phyloP scores from a whole-genome alignment of 2,797 vertebrate genomes.

The Poliocrania exsul region DNA sequence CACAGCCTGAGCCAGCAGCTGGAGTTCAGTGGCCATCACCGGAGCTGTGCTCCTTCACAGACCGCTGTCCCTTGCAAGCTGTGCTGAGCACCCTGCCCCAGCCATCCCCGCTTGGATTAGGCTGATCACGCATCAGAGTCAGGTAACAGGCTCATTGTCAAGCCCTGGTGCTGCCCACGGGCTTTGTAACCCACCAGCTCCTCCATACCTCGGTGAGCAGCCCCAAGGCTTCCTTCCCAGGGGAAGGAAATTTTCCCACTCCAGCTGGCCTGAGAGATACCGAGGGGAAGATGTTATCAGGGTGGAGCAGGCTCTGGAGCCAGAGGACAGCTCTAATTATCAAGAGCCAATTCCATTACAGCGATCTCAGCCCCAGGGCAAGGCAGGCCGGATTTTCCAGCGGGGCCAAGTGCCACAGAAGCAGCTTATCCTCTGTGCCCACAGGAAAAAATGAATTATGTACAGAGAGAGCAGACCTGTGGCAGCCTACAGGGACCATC shows the following conservation, averaged over 20 bases:
- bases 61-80: accelerated
- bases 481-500: not conserved
- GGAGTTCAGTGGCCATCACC: accelerated
- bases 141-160: accelerated
- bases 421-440: not conserved
- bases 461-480: not conserved
- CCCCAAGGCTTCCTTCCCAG: not conserved
- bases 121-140: accelerated
- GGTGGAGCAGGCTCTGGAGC: not conserved
- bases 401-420: not conserved
- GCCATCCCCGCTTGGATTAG: accelerated
- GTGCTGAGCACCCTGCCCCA: not conserved
- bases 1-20: not conserved
- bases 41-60: accelerated
- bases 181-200: not conserved
- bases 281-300: not conserved
- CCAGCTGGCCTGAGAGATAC: conserved; percentile 1
- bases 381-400: not conserved
- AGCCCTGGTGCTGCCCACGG: not conserved
- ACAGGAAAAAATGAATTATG: not conserved
- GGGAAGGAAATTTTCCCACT: not conserved
- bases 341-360: conserved; percentile 21
- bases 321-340: conserved; percentile 26
- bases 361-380: conserved; percentile 8
- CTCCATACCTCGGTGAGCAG: not conserved